Evolutionary conservation across 2,797 vertebrate species (phyloP).

Genomic region (Trachops cirrhosus): DNA sequence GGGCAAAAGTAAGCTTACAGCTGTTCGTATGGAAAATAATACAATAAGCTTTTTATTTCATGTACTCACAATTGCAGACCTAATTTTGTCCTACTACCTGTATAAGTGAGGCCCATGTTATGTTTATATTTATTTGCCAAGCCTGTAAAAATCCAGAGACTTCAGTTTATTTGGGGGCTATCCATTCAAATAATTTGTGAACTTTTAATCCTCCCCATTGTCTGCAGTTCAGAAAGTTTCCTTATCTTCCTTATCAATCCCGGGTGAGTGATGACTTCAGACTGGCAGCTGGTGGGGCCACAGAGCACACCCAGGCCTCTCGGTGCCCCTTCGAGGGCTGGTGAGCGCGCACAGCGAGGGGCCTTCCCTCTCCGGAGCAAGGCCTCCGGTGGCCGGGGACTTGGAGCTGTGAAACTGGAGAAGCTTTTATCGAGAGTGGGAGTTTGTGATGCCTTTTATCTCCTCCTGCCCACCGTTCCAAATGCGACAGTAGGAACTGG

Average conservation of each 20-base stretch:
- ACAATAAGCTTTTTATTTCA: too few relatives aligned
- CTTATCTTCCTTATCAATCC: constrained; percentile 51
- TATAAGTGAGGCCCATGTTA: not conserved
- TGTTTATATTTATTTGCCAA: constrained; percentile 25
- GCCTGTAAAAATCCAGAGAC: constrained; percentile 46
- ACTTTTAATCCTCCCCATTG: constrained; percentile 5
- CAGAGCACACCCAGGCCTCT: constrained; percentile 24
- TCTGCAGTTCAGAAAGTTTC: constrained; percentile 51
- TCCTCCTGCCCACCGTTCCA: not conserved
- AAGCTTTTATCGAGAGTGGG: not conserved
- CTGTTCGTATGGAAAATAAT: too few relatives aligned
- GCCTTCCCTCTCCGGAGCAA: constrained; percentile 58
- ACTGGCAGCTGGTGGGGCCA: constrained; percentile 57
- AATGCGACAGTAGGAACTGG: constrained; percentile 45
- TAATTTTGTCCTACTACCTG: too few relatives aligned
- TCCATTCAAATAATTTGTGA: not conserved
- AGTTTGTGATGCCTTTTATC: constrained; percentile 28
- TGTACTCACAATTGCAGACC: too few relatives aligned
- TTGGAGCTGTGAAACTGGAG: constrained; percentile 45
- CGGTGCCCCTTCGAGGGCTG: fast-evolving
- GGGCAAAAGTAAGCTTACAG: not conserved
- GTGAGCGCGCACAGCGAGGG: fast-evolving
- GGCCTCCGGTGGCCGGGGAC: constrained; percentile 23
- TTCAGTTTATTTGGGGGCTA: constrained; percentile 13
- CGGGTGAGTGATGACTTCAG: constrained; percentile 54